A percentile compares a stretch with the other conserved stretches of the same genome.
Evolutionary conservation across 2,888 invertebrate species (phyloP).

Genomic region (Gastracanthus pulcherrimus): DNA sequence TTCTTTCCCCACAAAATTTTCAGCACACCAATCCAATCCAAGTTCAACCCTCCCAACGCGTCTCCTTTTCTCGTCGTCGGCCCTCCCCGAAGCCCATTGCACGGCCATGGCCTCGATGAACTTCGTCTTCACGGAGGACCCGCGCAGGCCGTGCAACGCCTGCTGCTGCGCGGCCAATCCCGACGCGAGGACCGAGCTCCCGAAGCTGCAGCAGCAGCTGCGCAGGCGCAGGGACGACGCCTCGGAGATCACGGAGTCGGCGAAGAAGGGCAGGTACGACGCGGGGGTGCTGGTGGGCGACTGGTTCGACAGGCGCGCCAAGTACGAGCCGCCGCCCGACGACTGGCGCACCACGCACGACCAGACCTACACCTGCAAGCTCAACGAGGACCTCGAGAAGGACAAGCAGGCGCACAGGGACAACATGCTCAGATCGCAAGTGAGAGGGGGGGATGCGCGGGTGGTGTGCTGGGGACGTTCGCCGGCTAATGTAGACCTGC

Average conservation of each 20-base stretch:
- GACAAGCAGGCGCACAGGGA: not conserved
- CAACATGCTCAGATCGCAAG: slow-evolving; percentile 15
- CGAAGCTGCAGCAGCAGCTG: not conserved
- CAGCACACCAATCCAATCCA: too few species aligned
- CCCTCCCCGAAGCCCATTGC: not conserved
- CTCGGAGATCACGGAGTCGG: slow-evolving; percentile 28
- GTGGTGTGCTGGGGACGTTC: too few species aligned
- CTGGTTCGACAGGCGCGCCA: slow-evolving; percentile 45
- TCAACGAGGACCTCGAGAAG: not conserved
- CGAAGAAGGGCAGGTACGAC: slow-evolving; percentile 45
- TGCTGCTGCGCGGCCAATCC: not conserved
- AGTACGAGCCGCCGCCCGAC: slow-evolving; percentile 13
- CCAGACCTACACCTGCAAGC: slow-evolving; percentile 44
- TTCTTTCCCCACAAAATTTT: too few species aligned
- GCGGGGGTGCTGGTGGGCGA: slow-evolving; percentile 44
- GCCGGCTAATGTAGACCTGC: too few species aligned
- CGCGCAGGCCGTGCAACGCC: too few species aligned
- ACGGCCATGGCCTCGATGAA: slow-evolving; percentile 43
- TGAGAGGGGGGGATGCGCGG: too few species aligned
- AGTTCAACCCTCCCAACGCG: not conserved
- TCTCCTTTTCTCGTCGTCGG: not conserved
- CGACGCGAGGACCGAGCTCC: not conserved
- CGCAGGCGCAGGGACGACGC: not conserved
- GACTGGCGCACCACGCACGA: slow-evolving; percentile 44
- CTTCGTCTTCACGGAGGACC: too few species aligned